These are phyloP conservation scores for Meta bourneti DNA, from an alignment of 2,888 invertebrate species.

Conservation along the genomic window DNA sequence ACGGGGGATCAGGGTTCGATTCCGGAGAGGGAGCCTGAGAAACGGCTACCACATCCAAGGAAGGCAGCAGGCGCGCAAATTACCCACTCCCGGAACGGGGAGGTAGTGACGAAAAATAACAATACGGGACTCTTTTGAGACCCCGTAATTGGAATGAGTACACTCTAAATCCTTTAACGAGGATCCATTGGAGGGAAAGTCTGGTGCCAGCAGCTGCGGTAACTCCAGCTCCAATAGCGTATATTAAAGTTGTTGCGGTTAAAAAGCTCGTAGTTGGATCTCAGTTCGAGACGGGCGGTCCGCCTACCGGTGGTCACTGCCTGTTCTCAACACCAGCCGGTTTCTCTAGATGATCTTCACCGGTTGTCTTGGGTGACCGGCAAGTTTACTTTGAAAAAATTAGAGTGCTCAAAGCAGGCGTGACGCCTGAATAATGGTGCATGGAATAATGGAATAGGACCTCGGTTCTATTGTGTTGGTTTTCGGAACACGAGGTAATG, in stretches of 20 bases:
- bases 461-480: too few relatives aligned
- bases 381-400: conserved; percentile 54
- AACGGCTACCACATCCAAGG: conserved; percentile 87
- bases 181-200: conserved; percentile 86
- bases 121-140: conserved; percentile 82
- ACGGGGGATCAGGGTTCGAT: conserved; percentile 89
- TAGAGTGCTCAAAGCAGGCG: conserved; percentile 55
- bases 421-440: too few relatives aligned
- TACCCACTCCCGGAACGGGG: conserved; percentile 83
- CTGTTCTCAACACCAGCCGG: conserved; percentile 3
- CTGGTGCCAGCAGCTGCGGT: conserved; percentile 88
- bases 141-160: conserved; percentile 84
- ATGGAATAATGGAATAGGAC: too few relatives aligned
- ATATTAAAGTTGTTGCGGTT: conserved; percentile 88
- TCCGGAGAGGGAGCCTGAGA: conserved; percentile 87
- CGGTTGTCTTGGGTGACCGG: conserved; percentile 54
- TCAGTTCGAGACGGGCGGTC: conserved; percentile 78
- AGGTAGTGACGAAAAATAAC: conserved; percentile 87
- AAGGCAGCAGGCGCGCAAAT: conserved; percentile 84
- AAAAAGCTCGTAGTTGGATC: conserved; percentile 85
- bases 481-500: conserved; percentile 72
- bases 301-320: too few relatives aligned
- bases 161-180: conserved; percentile 85
- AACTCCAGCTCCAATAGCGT: conserved; percentile 87
- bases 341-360: conserved; percentile 46